Conservation (phyloP, 1,140 invertebrate species). For the Steinernema feltiae region DNA sequence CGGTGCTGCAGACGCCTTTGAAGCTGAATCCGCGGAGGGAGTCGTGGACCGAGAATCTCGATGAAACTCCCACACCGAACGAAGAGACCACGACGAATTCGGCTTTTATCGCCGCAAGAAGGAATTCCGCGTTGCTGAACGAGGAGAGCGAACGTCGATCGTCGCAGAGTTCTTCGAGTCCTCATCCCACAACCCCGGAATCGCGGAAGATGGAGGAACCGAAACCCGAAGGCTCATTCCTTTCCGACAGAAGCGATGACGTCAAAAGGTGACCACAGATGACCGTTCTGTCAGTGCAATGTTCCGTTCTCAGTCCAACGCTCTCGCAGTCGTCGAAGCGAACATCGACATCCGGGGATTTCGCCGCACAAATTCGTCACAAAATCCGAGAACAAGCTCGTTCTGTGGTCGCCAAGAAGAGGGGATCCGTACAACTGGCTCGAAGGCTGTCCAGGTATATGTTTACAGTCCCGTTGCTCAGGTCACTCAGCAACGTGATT, state of each 20-base stretch:
- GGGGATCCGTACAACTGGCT: constrained; percentile 40
- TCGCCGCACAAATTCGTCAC: constrained; percentile 35
- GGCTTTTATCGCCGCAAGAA: neutral
- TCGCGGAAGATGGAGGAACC: too few relatives aligned
- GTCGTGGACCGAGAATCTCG: neutral
- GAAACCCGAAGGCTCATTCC: neutral
- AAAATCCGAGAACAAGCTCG: constrained; percentile 44
- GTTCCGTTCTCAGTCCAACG: neutral
- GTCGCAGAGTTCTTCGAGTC: neutral
- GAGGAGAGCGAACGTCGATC: neutral
- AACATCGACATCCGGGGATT: constrained; percentile 27
- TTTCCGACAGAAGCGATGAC: neutral
- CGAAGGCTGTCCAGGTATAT: constrained; percentile 37
- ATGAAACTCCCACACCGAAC: neutral
- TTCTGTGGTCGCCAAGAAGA: constrained; percentile 40
- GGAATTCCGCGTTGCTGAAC: neutral
- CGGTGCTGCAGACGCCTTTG: neutral
- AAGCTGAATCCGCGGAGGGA: neutral
- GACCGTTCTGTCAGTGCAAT: neutral
- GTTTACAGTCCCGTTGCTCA: neutral
- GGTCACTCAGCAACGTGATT: neutral
- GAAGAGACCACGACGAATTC: neutral
- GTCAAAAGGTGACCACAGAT: neutral
- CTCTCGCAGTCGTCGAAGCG: constrained; percentile 21
- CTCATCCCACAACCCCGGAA: neutral